Base-by-base conservation (phyloP, 1,140 invertebrate species). In the Streblospio benedicti region DNA sequence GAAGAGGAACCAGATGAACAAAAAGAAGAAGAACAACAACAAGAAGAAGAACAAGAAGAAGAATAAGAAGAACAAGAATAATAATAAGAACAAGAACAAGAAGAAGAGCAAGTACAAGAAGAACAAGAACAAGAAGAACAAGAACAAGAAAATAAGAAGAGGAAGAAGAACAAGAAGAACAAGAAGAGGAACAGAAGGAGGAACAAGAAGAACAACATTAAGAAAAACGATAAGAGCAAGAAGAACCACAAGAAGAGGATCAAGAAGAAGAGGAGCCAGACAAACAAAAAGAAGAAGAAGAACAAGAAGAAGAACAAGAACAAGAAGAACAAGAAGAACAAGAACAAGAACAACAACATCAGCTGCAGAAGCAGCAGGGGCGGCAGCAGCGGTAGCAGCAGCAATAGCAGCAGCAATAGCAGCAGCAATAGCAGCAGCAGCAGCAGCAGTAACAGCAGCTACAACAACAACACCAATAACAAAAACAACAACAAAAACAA, bases 11-110 rank as follows among this genome's bases (percentile, higher is more conserved):
- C 33, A 49, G 27, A 25, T 25, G 49, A 31, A 27, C 47, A 27
- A 50, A 50, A 38, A 27, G 49, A 31, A 49, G 49, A 27, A 27
- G 27, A 27, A 49, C n/a, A 25, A 50, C 47, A 25, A 50, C 47
- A 25, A 50, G 27, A 27, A 50, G 38, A 57, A 27, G 25, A 57
- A 50, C n/a, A 50, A 50, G 38, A 50, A 50, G 54, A 50, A 57
- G 54, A n/a, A 53, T 50, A 53, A 20, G 23, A 31, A 20, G 33
- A 31, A 20, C 16, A 23, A 27, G 6, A n/a, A 53, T 9, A 31
- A 53, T 9, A 53, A 31, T 9, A 53, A 53, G 18, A 53, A 31
- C 6, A 31, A 53, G 18, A 53, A 53, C 9, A 53, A 53, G 12
- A 31, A 31, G 12, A 53, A 31, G 12, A 31, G 28, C 18, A 25